Base-by-base conservation (phyloP, 2,113 vertebrate species). In the Nycticryphes semicollaris region DNA sequence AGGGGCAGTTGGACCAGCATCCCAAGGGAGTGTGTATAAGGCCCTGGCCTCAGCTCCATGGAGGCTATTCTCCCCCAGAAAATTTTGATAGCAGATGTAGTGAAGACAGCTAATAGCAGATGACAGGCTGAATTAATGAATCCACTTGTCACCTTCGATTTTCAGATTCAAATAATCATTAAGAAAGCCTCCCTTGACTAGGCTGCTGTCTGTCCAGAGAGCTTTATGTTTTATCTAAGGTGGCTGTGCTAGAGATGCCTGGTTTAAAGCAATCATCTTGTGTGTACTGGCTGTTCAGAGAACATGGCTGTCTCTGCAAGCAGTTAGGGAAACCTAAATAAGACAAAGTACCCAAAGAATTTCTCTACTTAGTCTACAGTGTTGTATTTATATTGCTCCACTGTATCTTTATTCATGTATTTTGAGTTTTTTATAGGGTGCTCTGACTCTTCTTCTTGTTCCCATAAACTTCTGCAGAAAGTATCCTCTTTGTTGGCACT, bases 1-100 rank as follows among this genome's bases (percentile, higher is more conserved):
- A 47, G 35, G 14, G 5, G 4, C 2, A 4, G 25, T 1, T 57
- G 35, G 12, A 41, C 35, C 4, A 3, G 22, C n/a, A 73, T 37
- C 45, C 41, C 39, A 63, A 43, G 14, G 54, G 27, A 73, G 15
- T 1, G 0, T 23, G 22, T 60, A 48, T 31, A 53, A 62, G n/a
- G 24, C 23, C 41, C 22, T 25, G 43, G 9, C 39, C 41, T 69
- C 30, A 77, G n/a, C 45, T 82, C 20, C 31, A 3, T 18, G 9
- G 41, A 76, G 39, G 6, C 23, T 79, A 0, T 66, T 85, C 31
- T 59, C 77, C 43, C 31, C 47, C 60, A 77, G 39, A 72, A 79
- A 67, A n/a, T 7, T 62, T 31, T 63, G n/a, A 16, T 24, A 45
- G 72, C 54, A 45, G 10, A 2, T 57, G 1, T 67, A 66, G 33